Base-by-base conservation (phyloP, 2,797 vertebrate species). In the Xiphophorus birchmanni region DNA sequence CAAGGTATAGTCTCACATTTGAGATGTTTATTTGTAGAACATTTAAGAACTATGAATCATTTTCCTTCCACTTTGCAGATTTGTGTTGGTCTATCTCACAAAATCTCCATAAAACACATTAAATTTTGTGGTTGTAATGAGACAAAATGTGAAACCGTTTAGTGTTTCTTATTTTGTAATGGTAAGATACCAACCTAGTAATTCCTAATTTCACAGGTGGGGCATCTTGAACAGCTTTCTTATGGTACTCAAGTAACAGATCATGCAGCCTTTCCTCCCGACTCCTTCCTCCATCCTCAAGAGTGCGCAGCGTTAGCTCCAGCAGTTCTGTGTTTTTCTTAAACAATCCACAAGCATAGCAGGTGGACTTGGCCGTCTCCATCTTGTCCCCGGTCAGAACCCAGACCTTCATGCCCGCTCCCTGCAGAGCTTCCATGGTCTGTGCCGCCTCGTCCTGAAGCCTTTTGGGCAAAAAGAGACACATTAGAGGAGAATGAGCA, bases 381-480 rank as follows among this genome's bases (percentile, higher is more conserved):
- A 99, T 97, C 93, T 99, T 99, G 94, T 99, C 99, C 0, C 99
- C 99, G 0, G 98, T 99, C 77, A 99, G 96, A 85, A 99, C 98
- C 99, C 99, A 99, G 23, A 99, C 96, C 86, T 98, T 98, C 85
- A 99, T 98, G 80, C 98, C 98, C 0, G 98, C 98, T 0, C 96
- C 94, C 50, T 99, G 98, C 82, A 99, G 93, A 48, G 98, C 97
- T 87, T 99, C 97, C 77, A 99, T 99, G 0, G 99, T 99, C 91
- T 98, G 97, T 0, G 98, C 97, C 0, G 97, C 97, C 89, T 97
- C 96, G 79, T 99, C 99, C 89, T 99, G 99, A 74, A 99, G 96
- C 81, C 98, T 99, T 89, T 17, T 6, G 32, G 12, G 44, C 2
- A 44, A 67, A 9, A 78, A 7, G 23, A 50, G 48, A 77, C 0